Evolutionary conservation across 2,888 invertebrate species (phyloP).

Genomic region (Drosophila histrio): DNA sequence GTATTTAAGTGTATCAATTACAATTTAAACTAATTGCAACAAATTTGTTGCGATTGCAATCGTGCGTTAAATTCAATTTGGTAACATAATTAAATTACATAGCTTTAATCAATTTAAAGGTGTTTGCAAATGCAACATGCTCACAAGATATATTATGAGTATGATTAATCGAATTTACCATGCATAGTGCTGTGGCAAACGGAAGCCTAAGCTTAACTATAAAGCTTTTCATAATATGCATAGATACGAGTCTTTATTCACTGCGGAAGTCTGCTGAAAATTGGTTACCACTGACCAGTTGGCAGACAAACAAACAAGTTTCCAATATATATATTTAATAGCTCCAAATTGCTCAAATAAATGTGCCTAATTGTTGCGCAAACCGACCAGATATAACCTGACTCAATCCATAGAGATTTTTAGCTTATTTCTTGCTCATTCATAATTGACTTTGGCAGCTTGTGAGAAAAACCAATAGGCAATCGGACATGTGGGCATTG

Average conservation of each 20-base stretch:
- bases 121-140: constrained; percentile 28
- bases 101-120: constrained; percentile 16
- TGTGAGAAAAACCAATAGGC: constrained; percentile 55
- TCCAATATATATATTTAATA: constrained; percentile 70
- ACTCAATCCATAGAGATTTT: constrained; percentile 29
- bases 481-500: constrained; percentile 34
- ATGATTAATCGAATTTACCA: constrained; percentile 17
- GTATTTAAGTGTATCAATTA: constrained; percentile 52
- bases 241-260: constrained; percentile 18
- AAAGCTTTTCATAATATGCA: constrained; percentile 27
- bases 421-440: constrained; percentile 4
- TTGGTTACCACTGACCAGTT: constrained; percentile 9
- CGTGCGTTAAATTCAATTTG: constrained; percentile 32
- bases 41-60: constrained; percentile 45
- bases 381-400: constrained; percentile 38
- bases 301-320: constrained; percentile 57
- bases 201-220: constrained; percentile 45
- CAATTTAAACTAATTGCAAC: constrained; percentile 60
- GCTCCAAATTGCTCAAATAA: constrained; percentile 63
- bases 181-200: constrained; percentile 27
- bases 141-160: neutral
- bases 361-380: constrained; percentile 73
- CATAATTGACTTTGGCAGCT: constrained; percentile 50
- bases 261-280: constrained; percentile 57
- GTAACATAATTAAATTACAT: constrained; percentile 51